Conservation (phyloP, 2,888 invertebrate genomes). For the Norana najaformis region DNA sequence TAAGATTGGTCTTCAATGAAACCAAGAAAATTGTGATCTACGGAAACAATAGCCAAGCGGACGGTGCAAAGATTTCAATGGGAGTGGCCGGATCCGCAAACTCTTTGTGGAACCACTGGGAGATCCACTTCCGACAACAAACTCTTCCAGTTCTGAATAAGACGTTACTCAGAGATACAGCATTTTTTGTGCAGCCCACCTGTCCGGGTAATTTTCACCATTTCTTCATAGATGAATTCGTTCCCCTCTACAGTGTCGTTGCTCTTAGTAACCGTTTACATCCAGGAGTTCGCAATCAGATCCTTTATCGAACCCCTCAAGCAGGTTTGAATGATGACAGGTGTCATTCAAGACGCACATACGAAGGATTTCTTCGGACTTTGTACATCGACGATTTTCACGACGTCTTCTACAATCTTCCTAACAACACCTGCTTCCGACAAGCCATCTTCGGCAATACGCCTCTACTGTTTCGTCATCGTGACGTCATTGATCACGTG, state of each 20-base stretch:
- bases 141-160: slow-evolving; percentile 3
- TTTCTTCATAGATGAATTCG: slow-evolving; percentile 34
- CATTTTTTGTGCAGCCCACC: slow-evolving; percentile 24
- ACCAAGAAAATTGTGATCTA: slow-evolving; percentile 34
- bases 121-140: background rate
- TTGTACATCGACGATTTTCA: too few species aligned
- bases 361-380: slow-evolving; percentile 24
- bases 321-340: too few species aligned
- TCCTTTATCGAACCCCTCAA: slow-evolving; percentile 30
- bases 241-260: background rate
- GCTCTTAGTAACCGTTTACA: background rate
- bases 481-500: slow-evolving; percentile 19
- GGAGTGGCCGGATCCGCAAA: slow-evolving; percentile 27
- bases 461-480: background rate
- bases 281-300: slow-evolving; percentile 3
- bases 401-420: background rate
- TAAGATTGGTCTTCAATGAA: slow-evolving; percentile 9
- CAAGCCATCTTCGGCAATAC: slow-evolving; percentile 29
- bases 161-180: background rate
- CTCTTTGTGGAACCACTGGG: slow-evolving; percentile 25
- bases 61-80: background rate
- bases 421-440: slow-evolving; percentile 29
- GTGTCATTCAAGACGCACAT: slow-evolving; percentile 16
- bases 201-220: slow-evolving; percentile 36
- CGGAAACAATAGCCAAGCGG: background rate